Evolutionary conservation across 2,888 invertebrate genomes (phyloP), one percentile per base, ranked within the genome.

Genomic region (Coenonympha arcania): DNA sequence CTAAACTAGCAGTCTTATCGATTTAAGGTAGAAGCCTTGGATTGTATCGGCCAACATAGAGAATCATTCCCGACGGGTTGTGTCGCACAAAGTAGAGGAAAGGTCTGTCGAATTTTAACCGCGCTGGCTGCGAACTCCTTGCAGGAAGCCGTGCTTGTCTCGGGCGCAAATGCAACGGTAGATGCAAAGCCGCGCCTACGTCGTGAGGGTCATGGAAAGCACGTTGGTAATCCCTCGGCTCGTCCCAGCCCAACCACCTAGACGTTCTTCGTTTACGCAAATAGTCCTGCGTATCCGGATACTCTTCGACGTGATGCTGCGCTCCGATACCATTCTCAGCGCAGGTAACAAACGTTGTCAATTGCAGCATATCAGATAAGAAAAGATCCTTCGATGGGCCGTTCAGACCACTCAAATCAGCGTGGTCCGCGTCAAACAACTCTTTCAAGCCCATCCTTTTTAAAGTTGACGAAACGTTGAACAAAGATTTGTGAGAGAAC

Each of bases 61-160:
- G 83, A 65, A 96, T 93, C 85, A 95, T 90, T 54, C 95, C 95
- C n/a, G 95, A 93, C 1, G 95, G 95, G 76, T 95, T 95, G 76
- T 96, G 95, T 68, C 95, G 89, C 9, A 95, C 93, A 63, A 95
- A 93, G 76, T 93, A 96, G 19, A 96, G 85, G 88, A 96, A 96
- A 0, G 95, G 95, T 68, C 95, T 88, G 65, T 96, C 95, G 70
- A 95, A 92, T 64, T 93, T 90, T 68, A 96, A 86, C 68, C 95
- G 87, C 4, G 92, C 93, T 50, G 85, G 73, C 57, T 86, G 83
- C 83, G 87, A 73, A 41, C 89, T 90, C 50, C 89, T 87, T 42
- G 93, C 90, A 0, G 92, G 92, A 9, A 91, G 76, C 24, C 92
- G 87, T 2, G 92, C 92, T 63, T 93, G 92, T 60, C 92, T 80